Conservation (phyloP, 2,113 vertebrate genomes). For the Sus scrofa region DNA sequence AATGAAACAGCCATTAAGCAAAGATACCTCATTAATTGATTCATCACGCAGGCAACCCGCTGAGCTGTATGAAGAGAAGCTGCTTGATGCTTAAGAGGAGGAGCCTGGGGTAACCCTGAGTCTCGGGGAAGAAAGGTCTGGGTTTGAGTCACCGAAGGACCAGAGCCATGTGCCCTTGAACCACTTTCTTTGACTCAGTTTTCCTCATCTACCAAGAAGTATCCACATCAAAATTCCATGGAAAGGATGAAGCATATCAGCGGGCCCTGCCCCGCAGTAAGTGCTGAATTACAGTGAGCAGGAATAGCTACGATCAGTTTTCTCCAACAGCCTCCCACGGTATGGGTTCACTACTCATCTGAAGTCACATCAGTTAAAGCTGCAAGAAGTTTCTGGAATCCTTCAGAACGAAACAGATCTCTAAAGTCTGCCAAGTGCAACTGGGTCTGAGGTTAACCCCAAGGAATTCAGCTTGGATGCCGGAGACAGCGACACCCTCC, state of each 20-base stretch:
- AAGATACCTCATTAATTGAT: neutral
- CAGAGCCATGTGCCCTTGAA: neutral
- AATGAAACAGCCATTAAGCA: neutral
- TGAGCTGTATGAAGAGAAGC: neutral
- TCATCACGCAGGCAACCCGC: neutral
- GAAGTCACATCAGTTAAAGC: neutral
- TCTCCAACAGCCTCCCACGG: neutral
- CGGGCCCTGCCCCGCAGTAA: neutral
- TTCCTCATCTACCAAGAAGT: neutral
- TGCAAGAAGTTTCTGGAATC: neutral
- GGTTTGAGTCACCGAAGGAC: neutral
- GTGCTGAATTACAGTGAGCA: neutral
- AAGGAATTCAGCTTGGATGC: accelerated
- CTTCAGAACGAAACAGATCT: neutral
- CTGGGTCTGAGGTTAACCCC: neutral
- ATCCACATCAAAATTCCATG: neutral
- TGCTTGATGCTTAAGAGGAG: neutral
- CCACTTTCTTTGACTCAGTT: neutral
- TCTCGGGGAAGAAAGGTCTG: neutral
- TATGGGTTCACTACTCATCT: neutral
- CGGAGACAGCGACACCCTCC: neutral
- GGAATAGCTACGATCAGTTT: accelerated
- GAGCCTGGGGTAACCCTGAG: neutral
- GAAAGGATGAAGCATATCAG: neutral
- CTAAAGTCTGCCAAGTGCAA: neutral